Percentiles rank a stretch among this genome's conserved stretches.
Conservation (phyloP, 2,888 invertebrate genomes). For the Aphidoletes aphidimyza region DNA sequence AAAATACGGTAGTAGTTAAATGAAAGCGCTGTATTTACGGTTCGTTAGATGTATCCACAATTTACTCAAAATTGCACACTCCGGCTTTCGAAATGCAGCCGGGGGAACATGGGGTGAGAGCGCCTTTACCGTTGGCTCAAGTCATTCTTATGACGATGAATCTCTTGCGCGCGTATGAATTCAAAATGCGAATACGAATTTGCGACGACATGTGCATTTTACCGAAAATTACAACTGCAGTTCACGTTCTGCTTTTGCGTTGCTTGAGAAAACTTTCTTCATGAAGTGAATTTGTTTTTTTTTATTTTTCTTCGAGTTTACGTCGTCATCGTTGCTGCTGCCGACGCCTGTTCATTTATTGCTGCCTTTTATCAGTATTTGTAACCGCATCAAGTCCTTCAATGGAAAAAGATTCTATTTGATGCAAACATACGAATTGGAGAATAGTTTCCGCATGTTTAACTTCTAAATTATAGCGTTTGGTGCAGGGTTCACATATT, state of each 20-base stretch:
- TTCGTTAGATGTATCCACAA: conserved; percentile 45
- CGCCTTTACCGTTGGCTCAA: not conserved
- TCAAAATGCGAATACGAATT: not conserved
- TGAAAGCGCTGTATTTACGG: conserved; percentile 49
- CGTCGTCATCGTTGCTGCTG: not conserved
- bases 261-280: conserved; percentile 44
- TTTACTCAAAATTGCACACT: conserved; percentile 12
- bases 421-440: conserved; percentile 36
- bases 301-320: not conserved
- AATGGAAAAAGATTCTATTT: not conserved
- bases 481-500: conserved; percentile 12
- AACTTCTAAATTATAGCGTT: conserved; percentile 43
- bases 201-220: conserved; percentile 46
- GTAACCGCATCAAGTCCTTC: conserved; percentile 23
- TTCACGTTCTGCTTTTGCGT: conserved; percentile 16
- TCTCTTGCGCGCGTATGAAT: conserved; percentile 6
- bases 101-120: too few species aligned
- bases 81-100: not conserved
- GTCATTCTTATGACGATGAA: conserved; percentile 20
- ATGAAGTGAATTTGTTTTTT: not conserved
- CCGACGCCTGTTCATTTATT: not conserved
- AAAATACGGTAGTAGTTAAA: conserved; percentile 51
- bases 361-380: not conserved
- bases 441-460: conserved; percentile 46
- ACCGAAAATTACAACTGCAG: conserved; percentile 7